Evolutionary conservation across 2,888 invertebrate genomes (phyloP).

Genomic region (Leucoma salicis): DNA sequence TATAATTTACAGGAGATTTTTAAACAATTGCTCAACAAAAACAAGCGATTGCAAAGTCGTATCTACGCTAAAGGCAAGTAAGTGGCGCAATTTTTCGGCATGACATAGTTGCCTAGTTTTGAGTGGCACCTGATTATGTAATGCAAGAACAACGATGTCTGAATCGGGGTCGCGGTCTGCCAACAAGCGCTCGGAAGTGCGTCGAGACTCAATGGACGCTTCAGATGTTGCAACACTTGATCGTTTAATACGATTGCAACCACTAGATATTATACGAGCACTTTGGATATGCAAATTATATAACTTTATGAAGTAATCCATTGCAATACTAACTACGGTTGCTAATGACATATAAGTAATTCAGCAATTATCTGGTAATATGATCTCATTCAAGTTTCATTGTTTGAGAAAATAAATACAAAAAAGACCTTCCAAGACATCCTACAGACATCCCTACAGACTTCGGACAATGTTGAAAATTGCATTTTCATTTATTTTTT

Average conservation of each 20-base stretch:
- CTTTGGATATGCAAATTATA: constrained; percentile 19
- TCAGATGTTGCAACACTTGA: constrained; percentile 40
- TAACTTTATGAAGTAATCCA: constrained; percentile 11
- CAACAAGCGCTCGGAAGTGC: constrained; percentile 65
- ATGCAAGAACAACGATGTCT: constrained; percentile 68
- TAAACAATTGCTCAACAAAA: constrained; percentile 24
- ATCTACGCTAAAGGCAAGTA: constrained; percentile 39
- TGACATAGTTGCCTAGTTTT: constrained; percentile 81
- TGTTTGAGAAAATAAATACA: no score
- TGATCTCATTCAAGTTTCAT: no score
- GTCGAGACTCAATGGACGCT: constrained; percentile 43
- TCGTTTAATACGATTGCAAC: constrained; percentile 26
- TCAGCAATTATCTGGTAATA: no score
- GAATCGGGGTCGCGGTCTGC: constrained; percentile 72
- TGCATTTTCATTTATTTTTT: no score
- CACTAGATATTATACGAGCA: constrained; percentile 18
- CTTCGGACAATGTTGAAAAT: no score
- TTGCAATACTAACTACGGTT: no score
- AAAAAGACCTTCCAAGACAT: no score
- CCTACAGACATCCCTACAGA: no score
- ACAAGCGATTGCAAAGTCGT: constrained; percentile 26
- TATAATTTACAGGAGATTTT: constrained; percentile 8
- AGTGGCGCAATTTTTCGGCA: constrained; percentile 78
- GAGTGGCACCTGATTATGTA: constrained; percentile 76
- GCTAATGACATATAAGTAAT: no score